A percentile compares a stretch with the other conserved stretches of the same genome.
These are phyloP conservation scores for Sebastes dallii DNA, from an alignment of 2,797 vertebrate species.

Conservation along the genomic window DNA sequence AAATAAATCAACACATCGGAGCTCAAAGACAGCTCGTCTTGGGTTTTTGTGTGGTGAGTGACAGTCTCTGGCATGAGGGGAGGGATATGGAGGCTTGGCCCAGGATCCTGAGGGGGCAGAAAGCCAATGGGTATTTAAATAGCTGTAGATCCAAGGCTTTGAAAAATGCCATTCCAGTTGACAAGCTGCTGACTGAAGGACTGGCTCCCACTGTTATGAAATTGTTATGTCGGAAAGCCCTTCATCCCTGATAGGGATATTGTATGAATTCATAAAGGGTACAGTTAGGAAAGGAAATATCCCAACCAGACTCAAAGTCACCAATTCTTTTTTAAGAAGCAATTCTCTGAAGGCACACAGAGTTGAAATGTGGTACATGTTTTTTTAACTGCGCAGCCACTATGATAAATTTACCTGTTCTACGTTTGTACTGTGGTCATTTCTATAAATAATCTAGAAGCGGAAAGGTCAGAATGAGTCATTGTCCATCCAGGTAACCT, in stretches of 20 bases:
- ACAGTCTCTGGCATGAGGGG: slow-evolving; percentile 37
- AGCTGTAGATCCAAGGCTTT: slow-evolving; percentile 51
- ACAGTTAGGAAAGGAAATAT: background rate
- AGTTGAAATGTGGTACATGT: slow-evolving; percentile 27
- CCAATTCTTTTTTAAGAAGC: slow-evolving; percentile 12
- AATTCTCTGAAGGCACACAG: slow-evolving; percentile 31
- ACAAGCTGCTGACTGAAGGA: slow-evolving; percentile 50
- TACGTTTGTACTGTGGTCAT: slow-evolving; percentile 37
- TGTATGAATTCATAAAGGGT: slow-evolving; percentile 15
- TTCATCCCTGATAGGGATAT: slow-evolving; percentile 9
- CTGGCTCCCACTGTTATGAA: slow-evolving; percentile 22
- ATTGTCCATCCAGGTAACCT: slow-evolving; percentile 40
- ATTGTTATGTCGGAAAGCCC: slow-evolving; percentile 24
- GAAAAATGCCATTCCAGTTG: slow-evolving; percentile 56
- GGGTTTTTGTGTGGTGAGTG: slow-evolving; percentile 42
- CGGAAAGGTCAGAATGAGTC: slow-evolving; percentile 25
- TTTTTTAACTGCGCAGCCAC: slow-evolving; percentile 18
- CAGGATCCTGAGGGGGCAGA: slow-evolving; percentile 36
- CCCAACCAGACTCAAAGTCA: slow-evolving; percentile 6
- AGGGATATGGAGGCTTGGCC: slow-evolving; percentile 28
- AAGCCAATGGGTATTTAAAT: slow-evolving; percentile 64
- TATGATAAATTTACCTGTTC: slow-evolving; percentile 37
- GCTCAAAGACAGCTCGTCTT: slow-evolving; percentile 31
- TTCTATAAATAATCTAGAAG: slow-evolving; percentile 43
- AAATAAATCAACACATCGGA: slow-evolving; percentile 32